A percentile compares a stretch with the other conserved stretches of the same genome.
These are phyloP conservation scores for Macrosiphum euphorbiae DNA, from an alignment of 2,888 invertebrate species.

Conservation along the genomic window DNA sequence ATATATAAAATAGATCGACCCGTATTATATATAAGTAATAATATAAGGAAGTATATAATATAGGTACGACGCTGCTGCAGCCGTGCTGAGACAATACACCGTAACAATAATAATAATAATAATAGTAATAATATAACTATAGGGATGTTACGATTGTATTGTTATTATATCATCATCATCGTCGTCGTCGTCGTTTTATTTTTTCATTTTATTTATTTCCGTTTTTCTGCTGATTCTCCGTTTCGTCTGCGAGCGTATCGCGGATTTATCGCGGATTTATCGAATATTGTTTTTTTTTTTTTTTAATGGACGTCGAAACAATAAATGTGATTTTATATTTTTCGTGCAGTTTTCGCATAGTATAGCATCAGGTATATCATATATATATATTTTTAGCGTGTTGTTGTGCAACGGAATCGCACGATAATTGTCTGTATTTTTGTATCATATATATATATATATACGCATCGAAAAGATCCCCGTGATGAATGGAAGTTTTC, in stretches of 20 bases:
- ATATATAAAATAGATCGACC: too few relatives aligned
- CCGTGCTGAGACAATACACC: too few relatives aligned
- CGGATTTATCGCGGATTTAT: not conserved
- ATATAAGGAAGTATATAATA: too few relatives aligned
- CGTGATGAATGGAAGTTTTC: conserved; percentile 17
- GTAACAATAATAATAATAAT: too few relatives aligned
- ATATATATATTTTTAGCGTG: not conserved
- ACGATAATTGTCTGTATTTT: not conserved
- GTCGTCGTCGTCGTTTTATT: not conserved
- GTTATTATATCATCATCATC: not conserved
- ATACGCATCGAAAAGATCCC: not conserved
- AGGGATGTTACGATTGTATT: not conserved
- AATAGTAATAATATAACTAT: not conserved
- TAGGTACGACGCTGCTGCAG: too few relatives aligned
- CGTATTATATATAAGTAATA: too few relatives aligned
- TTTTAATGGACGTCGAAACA: not conserved
- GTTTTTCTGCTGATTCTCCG: not conserved
- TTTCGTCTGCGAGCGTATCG: not conserved
- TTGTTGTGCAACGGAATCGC: not conserved
- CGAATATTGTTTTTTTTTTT: not conserved
- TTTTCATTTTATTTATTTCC: not conserved
- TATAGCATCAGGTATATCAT: not conserved
- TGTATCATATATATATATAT: not conserved
- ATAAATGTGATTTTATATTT: not conserved
- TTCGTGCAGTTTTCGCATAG: not conserved